These are phyloP conservation scores for Athene noctua DNA, from an alignment of 2,113 vertebrate genomes.

Conservation along the genomic window DNA sequence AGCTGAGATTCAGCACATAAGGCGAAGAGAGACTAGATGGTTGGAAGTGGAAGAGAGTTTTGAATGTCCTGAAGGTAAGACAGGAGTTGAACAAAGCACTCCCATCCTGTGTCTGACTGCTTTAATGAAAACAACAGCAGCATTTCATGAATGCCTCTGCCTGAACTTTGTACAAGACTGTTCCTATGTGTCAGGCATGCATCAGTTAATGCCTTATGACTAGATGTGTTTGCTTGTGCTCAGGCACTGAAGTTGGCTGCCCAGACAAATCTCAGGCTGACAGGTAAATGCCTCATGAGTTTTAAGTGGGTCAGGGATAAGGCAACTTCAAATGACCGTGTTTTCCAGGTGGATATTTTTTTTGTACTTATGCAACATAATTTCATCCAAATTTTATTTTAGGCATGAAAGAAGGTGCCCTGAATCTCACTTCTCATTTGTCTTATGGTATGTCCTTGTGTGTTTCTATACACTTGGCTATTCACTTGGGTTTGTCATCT, in stretches of 20 bases:
- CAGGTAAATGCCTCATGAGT: background rate
- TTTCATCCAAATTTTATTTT: constrained; percentile 18
- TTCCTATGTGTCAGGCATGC: background rate
- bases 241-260: background rate
- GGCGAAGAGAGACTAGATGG: background rate
- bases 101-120: background rate
- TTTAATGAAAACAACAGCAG: background rate
- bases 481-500: background rate
- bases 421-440: background rate
- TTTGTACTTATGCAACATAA: background rate
- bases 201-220: background rate
- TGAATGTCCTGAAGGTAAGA: background rate
- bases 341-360: background rate
- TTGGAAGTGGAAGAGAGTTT: background rate
- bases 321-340: background rate
- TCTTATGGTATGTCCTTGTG: background rate
- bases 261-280: background rate
- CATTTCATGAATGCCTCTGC: background rate
- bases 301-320: background rate
- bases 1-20: background rate
- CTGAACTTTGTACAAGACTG: background rate
- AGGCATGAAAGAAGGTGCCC: background rate
- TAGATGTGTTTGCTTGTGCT: background rate
- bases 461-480: background rate
- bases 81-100: background rate